A percentile compares a stretch with the other conserved stretches of the same genome.
phyloP scores from a whole-genome alignment of 2,113 vertebrate species.

The Pollachius pollachius region DNA sequence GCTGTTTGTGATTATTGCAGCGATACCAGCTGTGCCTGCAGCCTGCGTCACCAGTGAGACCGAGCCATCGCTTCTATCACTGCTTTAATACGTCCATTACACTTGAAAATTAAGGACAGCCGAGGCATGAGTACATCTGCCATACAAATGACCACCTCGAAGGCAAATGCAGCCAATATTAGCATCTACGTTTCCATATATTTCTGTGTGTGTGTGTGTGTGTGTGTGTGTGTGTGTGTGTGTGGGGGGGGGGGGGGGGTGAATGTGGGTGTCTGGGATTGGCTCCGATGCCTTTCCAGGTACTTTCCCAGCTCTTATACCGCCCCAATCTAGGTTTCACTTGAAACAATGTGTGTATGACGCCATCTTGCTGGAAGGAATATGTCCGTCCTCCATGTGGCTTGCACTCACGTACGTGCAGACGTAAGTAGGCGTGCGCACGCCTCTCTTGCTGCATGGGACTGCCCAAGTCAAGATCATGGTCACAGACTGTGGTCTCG shows the following conservation, averaged over 20 bases:
- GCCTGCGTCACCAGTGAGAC: no score
- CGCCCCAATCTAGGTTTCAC: no score
- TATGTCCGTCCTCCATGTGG: neutral
- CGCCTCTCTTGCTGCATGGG: neutral
- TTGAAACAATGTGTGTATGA: neutral
- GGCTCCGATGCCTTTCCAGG: neutral
- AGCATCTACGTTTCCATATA: neutral
- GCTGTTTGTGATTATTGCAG: slow-evolving; percentile 8
- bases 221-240: neutral
- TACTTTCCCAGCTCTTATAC: neutral
- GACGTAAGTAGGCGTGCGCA: slow-evolving; percentile 8
- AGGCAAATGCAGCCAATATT: neutral
- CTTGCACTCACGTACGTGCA: neutral
- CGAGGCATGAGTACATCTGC: no score
- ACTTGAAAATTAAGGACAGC: no score
- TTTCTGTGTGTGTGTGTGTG: neutral
- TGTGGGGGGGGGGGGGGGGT: neutral
- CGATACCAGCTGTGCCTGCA: neutral
- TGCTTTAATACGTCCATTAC: no score
- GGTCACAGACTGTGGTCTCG: slow-evolving; percentile 9
- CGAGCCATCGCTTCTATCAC: no score
- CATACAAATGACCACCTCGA: no score
- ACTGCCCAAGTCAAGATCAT: slow-evolving; percentile 12
- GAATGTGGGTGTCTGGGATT: neutral
- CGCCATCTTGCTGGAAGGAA: neutral